A percentile compares a stretch with the other conserved stretches of the same genome.
phyloP scores from a whole-genome alignment of 2,797 vertebrate genomes.

The Lindbergichthys nudifrons region DNA sequence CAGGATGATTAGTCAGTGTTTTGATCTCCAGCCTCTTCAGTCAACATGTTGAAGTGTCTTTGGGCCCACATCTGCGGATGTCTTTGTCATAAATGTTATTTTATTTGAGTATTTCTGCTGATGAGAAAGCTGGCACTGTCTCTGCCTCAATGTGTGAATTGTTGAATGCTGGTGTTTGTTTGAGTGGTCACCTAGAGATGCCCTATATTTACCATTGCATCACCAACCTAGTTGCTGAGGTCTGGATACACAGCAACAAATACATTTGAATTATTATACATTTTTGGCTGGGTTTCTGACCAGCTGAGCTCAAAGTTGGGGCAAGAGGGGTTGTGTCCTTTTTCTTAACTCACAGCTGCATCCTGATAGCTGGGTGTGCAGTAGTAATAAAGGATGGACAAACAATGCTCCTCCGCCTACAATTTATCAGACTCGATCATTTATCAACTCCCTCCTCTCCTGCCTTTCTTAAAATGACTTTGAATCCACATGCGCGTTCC shows the following conservation, averaged over 20 bases:
- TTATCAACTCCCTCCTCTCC: not conserved
- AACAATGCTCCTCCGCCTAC: not conserved
- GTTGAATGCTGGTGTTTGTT: too few species aligned
- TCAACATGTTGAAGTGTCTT: too few species aligned
- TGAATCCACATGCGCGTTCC: not conserved
- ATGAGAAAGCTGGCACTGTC: too few species aligned
- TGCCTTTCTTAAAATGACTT: not conserved
- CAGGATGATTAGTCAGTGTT: too few species aligned
- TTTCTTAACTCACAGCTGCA: not conserved
- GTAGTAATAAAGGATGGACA: not conserved
- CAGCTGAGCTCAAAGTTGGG: not conserved
- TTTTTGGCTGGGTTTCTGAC: not conserved
- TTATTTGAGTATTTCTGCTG: too few species aligned
- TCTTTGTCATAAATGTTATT: too few species aligned
- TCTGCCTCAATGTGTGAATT: too few species aligned
- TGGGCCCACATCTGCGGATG: too few species aligned
- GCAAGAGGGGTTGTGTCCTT: not conserved
- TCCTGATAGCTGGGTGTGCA: not conserved
- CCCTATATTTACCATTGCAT: too few species aligned
- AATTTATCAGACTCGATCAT: not conserved
- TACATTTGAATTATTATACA: not conserved
- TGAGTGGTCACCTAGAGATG: too few species aligned
- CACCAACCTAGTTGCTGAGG: not conserved
- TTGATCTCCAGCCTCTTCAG: too few species aligned
- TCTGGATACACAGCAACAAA: not conserved